Evolutionary conservation across 2,888 invertebrate genomes (phyloP), one percentile per base, ranked within the genome.

Genomic region (Zaprionus lineosus): DNA sequence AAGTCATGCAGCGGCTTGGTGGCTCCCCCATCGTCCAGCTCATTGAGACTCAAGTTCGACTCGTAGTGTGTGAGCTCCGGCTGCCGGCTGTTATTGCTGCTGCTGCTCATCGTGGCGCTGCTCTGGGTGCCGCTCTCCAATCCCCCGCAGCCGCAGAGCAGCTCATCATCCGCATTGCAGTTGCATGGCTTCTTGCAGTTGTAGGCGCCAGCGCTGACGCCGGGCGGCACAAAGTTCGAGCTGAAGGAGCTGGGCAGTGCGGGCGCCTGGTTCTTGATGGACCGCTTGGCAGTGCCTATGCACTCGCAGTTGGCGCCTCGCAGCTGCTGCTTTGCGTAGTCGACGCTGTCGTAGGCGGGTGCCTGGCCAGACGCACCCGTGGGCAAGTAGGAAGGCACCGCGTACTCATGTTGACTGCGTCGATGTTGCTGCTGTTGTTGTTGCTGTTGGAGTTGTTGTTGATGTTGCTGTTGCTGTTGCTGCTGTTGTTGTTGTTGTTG

Each of bases 341-440:
- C 87, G 2, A 87, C 86, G 57, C 88, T 84, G 47, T 87, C 87
- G 44, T 88, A 87, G 47, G 84, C 83, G 0, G 87, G 78, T 15
- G 58, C 75, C 33, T 64, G 68, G 43, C 56, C 60, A 5, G 84
- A 86, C 0, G 40, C 40, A 7, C 39, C 52, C 7, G 26, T 52
- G 15, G 50, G 74, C 47, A 87, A 37, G 26, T 88, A 90, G 3
- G 88, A 84, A 15, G 90, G 90, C 65, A 90, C 90, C 4, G 90
- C 90, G 53, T 90, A 90, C 51, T 90, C 90, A 41, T 90, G 88
- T 41, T 90, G 89, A 14, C 88, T 86, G 56, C 89, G 88, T 5
- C 78, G 64, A 29, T 87, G 85, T 4, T 58, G 50, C 33, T 67
- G 68, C 46, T 61, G 66, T 16, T 44, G 58, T 1, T 53, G 55